Base-by-base conservation (phyloP, 2,797 vertebrate genomes). In the Phoebastria nigripes region DNA sequence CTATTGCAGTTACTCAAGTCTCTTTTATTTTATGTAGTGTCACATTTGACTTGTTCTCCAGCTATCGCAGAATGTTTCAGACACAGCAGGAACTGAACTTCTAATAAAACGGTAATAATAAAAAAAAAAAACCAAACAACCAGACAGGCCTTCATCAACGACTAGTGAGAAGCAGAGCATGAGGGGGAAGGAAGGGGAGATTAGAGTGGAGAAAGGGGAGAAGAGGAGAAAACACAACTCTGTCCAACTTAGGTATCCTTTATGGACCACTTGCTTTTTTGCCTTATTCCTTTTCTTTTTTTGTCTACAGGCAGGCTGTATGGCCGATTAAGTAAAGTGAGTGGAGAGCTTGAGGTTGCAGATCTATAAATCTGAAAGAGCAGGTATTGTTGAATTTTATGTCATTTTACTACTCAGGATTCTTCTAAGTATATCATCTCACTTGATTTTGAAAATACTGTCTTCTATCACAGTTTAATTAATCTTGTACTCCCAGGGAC, bases 21-120 rank as follows among this genome's bases (percentile, higher is more conserved):
- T 90, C 87, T 71, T 83, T 71, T 86, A 58, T 76, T 97, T 96
- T 88, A 85, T 61, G 65, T 80, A 74, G 81, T 89, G 89, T 92
- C 88, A 74, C 63, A 62, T 87, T 63, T 84, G 70, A 89, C 83
- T 92, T 94, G 63, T 41, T 95, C 63, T 95, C 44, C 78, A 94
- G 74, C 39, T 87, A 74, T 82, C 2, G 2, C 28, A 87, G 83
- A 85, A 65, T 39, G 61, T 85, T 94, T 96, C 88, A 85, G 86
- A 54, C 55, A 37, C 12, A 54, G 56, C 67, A 93, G 59, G 81
- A 90, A 77, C 52, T 78, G 41, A 87, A 77, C 52, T 94, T 85
- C 59, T 74, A 90, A 90, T 89, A 92, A 94, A 95, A 73, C 42
- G 74, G 56, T 39, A 94, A 80, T 54, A 87, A 86, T 41, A 61